These are phyloP conservation scores for Drepanosiphum platanoidis DNA, from an alignment of 2,888 invertebrate species.

Conservation along the genomic window DNA sequence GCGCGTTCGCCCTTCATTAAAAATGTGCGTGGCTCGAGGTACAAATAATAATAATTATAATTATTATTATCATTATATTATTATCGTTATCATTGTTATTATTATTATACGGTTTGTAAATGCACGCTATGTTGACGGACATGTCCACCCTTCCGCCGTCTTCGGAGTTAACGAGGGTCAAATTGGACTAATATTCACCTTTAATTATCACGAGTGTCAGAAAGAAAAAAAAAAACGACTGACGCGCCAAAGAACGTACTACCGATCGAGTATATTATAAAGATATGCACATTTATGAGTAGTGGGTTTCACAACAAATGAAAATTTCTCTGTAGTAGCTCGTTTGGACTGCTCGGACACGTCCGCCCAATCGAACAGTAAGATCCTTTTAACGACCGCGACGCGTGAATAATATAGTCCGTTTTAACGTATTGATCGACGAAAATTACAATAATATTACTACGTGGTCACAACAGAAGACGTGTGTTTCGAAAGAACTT, in stretches of 20 bases:
- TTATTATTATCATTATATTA: neutral
- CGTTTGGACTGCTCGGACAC: too few relatives aligned
- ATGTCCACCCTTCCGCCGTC: neutral
- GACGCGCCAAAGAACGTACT: neutral
- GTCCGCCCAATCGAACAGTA: too few relatives aligned
- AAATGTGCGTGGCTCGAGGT: neutral
- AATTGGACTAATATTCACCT: conserved; percentile 4
- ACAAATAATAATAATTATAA: neutral
- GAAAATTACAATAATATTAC: too few relatives aligned
- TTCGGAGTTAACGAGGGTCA: neutral
- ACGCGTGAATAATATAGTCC: too few relatives aligned
- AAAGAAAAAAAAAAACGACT: neutral
- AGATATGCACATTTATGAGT: neutral
- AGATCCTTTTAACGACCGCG: too few relatives aligned
- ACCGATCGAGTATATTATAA: neutral
- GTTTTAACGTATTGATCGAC: too few relatives aligned
- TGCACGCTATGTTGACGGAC: conserved; percentile 3
- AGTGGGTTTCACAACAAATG: too few relatives aligned
- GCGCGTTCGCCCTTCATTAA: neutral
- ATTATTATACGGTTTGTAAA: conserved; percentile 27
- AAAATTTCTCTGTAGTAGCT: too few relatives aligned
- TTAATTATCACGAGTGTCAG: neutral
- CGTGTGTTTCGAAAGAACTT: too few relatives aligned
- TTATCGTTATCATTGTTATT: neutral
- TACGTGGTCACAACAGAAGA: too few relatives aligned